phyloP scores from a whole-genome alignment of 2,797 vertebrate species.

The Heterohyrax brucei region DNA sequence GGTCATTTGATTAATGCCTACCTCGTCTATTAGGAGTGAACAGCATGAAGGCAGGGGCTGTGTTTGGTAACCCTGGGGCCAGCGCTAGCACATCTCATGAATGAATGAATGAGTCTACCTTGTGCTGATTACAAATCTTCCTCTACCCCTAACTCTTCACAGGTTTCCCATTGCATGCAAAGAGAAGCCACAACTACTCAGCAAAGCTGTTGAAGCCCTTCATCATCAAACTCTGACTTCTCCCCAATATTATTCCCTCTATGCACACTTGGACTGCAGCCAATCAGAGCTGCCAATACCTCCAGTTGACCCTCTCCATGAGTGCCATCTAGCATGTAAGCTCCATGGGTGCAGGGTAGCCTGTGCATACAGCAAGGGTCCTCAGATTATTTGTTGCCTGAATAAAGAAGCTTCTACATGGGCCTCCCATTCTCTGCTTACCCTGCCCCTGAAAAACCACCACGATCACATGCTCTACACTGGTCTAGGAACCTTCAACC shows the following conservation, averaged over 20 bases:
- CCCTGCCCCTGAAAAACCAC: neutral
- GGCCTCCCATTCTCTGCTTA: neutral
- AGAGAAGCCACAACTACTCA: neutral
- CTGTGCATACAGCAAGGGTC: accelerated
- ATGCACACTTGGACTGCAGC: neutral
- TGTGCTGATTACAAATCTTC: neutral
- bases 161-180: neutral
- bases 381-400: accelerated
- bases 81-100: neutral
- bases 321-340: accelerated
- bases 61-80: neutral
- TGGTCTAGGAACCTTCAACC: neutral
- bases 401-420: neutral
- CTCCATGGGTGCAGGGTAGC: accelerated
- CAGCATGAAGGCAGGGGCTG: neutral
- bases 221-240: neutral
- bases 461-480: neutral
- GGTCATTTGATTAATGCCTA: slow-evolving; percentile 31
- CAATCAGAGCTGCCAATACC: neutral
- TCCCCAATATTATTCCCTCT: neutral
- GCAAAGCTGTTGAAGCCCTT: neutral
- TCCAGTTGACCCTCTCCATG: too few species aligned
- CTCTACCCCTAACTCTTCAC: neutral
- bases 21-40: neutral
- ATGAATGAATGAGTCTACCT: neutral